Evolutionary conservation across 2,888 invertebrate genomes (phyloP), one percentile per base, ranked within the genome.

Genomic region (Ptycholaimellus sp.): DNA sequence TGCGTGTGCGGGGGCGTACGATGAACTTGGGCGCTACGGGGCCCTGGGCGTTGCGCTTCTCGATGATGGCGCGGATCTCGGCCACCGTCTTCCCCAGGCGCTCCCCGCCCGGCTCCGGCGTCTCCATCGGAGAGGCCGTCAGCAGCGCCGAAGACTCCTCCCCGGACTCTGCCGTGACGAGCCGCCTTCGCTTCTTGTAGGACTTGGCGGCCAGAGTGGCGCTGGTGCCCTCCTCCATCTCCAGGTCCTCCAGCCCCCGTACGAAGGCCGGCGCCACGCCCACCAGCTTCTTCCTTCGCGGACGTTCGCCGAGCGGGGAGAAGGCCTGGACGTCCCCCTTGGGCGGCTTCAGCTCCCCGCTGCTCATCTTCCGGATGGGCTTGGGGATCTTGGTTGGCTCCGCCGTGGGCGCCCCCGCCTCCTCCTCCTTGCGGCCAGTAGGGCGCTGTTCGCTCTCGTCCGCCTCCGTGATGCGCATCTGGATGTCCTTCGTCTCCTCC

Each of bases 191-290:
- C 33, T 51, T 49, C 20, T 54, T 51, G 34, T 54, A 42, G 40
- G 56, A 56, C 41, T 55, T 53, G 3, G 54, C 54, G 27, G 51
- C 49, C 13, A 54, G 51, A 9, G 52, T 53, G 30, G 50, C 52
- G 20, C 48, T 47, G 28, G 47, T 50, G 25, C 54, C 54, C 13
- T 51, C 52, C 37, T 49, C 47, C 35, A 54, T 39, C 33, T 54
- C 53, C 45, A 54, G 45, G 39, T 54, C 54, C 36, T 52, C 49
- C 7, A 54, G 40, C 18, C 54, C 54, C 31, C 46, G 45, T 28
- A 53, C 46, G 40, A 54, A 54, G 18, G 40, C 42, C 16, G 53
- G 53, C 22, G 54, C 49, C 34, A 49, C 48, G 33, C 47, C 49
- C 5, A 3, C 7, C 7, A 9, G 3, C 21, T 36, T 30, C n/a